These are phyloP conservation scores for Manis crassicaudata DNA, from an alignment of 2,797 vertebrate genomes.

Conservation along the genomic window DNA sequence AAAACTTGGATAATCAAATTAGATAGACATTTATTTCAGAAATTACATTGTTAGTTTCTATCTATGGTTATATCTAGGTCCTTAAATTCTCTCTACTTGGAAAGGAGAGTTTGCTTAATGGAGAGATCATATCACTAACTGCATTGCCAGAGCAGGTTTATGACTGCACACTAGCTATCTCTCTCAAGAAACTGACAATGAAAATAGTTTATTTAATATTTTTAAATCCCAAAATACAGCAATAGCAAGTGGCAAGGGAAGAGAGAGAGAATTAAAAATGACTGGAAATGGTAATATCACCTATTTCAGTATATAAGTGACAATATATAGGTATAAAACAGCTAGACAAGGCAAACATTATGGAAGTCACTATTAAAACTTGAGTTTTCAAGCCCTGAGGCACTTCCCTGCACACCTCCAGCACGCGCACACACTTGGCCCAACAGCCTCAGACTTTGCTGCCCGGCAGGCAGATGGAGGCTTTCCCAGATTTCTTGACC, in stretches of 20 bases:
- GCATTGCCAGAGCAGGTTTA: background rate
- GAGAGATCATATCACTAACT: slow-evolving; percentile 16
- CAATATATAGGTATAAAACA: background rate
- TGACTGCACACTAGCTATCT: background rate
- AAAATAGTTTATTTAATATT: background rate
- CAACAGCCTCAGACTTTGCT: too few species aligned
- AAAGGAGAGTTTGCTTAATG: background rate
- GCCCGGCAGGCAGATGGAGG: too few species aligned
- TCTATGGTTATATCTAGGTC: background rate
- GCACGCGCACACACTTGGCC: too few species aligned
- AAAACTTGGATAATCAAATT: background rate
- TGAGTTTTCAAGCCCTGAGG: background rate
- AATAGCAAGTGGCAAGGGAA: background rate
- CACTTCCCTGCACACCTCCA: too few species aligned
- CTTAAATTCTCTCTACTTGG: background rate
- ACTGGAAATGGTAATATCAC: background rate
- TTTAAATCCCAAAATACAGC: background rate
- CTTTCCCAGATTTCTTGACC: too few species aligned
- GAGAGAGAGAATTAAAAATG: background rate
- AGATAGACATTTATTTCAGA: background rate
- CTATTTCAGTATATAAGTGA: background rate
- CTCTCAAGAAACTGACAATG: slow-evolving; percentile 26
- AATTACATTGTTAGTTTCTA: background rate
- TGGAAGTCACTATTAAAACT: background rate
- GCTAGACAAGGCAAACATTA: background rate